Base-by-base conservation (phyloP, 2,113 vertebrate species). In the Rattus rattus region DNA sequence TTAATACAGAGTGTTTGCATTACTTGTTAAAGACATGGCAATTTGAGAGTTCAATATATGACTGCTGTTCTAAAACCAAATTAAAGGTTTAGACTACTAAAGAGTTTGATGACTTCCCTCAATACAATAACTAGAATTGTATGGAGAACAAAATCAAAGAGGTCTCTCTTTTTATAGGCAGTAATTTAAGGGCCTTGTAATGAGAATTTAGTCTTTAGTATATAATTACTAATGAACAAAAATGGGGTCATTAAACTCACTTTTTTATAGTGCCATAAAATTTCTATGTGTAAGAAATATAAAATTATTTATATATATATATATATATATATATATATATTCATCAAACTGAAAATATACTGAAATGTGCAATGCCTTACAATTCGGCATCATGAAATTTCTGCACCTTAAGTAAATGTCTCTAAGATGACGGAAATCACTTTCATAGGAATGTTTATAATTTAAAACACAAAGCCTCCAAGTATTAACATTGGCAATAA, bases 211-310 rank as follows among this genome's bases (percentile, higher is more conserved):
- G 95, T 96, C 94, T 97, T 97, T 92, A 96, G 93, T 96, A 97
- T 97, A 95, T 93, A 98, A 97, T 97, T 95, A 98, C 93, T 97
- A 97, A 97, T 97, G 95, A 97, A 97, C 94, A 97, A 98, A 91
- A 96, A 88, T 90, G 95, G 91, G 52, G 65, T 88, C 84, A 97
- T 97, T 97, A 98, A 97, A 94, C 28, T 94, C 59, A 93, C 69
- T 98, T 96, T 88, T 96, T 97, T 97, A 97, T 91, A 96, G 90
- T 94, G 81, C 49, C 81, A 96, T 97, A 97, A 97, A 98, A 97
- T 92, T 96, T 98, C 77, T 75, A 92, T 95, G 80, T 94, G 17
- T 96, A 95, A 97, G 65, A 98, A 97, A 95, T 96, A 97, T 90
- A 96, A 96, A 92, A 96, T 96, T 90, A 96, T 88, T 92, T 59